Evolutionary conservation across 2,797 vertebrate species (phyloP).

Genomic region (Lagodon rhomboides): DNA sequence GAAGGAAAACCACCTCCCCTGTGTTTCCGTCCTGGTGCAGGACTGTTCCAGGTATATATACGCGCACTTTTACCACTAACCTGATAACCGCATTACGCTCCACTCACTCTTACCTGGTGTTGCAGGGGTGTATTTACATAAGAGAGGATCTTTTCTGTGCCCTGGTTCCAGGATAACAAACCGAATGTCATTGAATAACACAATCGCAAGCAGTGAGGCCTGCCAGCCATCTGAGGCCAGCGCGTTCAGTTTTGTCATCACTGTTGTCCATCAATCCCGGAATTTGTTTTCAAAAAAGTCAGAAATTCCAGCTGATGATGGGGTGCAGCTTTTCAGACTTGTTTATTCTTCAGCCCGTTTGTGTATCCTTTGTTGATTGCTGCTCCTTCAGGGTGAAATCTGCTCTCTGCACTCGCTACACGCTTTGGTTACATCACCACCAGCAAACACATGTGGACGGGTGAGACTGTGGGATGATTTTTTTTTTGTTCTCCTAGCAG

Average conservation of each 20-base stretch:
- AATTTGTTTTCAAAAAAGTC: slow-evolving; percentile 17
- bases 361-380: slow-evolving; percentile 47
- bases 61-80: background rate
- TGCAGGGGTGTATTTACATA: background rate
- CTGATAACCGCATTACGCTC: background rate
- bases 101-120: background rate
- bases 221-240: slow-evolving; percentile 36
- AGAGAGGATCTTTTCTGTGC: background rate
- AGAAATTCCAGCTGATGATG: slow-evolving; percentile 24
- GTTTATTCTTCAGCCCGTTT: slow-evolving; percentile 38
- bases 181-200: slow-evolving; percentile 9
- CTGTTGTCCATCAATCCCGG: slow-evolving; percentile 25
- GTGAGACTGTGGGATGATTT: slow-evolving; percentile 7
- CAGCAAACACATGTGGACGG: slow-evolving; percentile 26
- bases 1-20: no score
- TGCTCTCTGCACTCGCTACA: slow-evolving; percentile 4
- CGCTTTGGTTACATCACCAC: slow-evolving; percentile 52
- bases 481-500: slow-evolving; percentile 45
- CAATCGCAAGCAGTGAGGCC: slow-evolving; percentile 8
- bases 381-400: slow-evolving; percentile 29
- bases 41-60: no score
- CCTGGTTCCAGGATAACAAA: slow-evolving; percentile 7
- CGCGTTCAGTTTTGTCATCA: slow-evolving; percentile 19
- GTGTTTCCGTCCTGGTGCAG: no score
- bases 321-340: slow-evolving; percentile 15